These are phyloP conservation scores for Phrynocephalus forsythii DNA, from an alignment of 2,797 vertebrate genomes.

Conservation along the genomic window DNA sequence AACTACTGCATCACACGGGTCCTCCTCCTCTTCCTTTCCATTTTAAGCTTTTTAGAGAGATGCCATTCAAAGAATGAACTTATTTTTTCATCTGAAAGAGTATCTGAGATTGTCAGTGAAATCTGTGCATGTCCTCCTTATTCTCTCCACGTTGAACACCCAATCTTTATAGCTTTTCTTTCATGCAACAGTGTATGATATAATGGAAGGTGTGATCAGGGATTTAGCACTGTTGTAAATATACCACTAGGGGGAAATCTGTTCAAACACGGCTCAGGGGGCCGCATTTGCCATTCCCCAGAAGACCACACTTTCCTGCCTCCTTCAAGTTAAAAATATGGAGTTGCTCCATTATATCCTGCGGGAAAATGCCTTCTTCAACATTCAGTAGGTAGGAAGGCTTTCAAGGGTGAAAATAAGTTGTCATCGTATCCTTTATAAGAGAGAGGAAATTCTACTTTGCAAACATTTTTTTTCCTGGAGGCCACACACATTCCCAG, in stretches of 20 bases:
- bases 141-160: neutral
- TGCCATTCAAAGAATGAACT: neutral
- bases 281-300: slow-evolving; percentile 58
- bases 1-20: too few species aligned
- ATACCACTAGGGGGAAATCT: slow-evolving; percentile 73
- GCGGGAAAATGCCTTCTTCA: slow-evolving; percentile 55
- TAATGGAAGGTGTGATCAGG: neutral
- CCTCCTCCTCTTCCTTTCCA: neutral
- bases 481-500: slow-evolving; percentile 66
- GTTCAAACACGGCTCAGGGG: slow-evolving; percentile 56
- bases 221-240: slow-evolving; percentile 41
- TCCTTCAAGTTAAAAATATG: slow-evolving; percentile 45
- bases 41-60: neutral
- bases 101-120: neutral
- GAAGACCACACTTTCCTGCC: slow-evolving; percentile 42
- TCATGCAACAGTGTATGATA: neutral
- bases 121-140: too few species aligned
- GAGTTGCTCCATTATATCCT: slow-evolving; percentile 57
- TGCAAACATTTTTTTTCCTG: slow-evolving; percentile 53
- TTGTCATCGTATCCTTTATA: slow-evolving; percentile 58
- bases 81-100: neutral
- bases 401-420: slow-evolving; percentile 66
- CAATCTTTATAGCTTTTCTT: neutral
- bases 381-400: slow-evolving; percentile 59
- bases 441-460: slow-evolving; percentile 52